phyloP scores from a whole-genome alignment of 2,797 vertebrate genomes.

The Platyrinchus mystaceus region DNA sequence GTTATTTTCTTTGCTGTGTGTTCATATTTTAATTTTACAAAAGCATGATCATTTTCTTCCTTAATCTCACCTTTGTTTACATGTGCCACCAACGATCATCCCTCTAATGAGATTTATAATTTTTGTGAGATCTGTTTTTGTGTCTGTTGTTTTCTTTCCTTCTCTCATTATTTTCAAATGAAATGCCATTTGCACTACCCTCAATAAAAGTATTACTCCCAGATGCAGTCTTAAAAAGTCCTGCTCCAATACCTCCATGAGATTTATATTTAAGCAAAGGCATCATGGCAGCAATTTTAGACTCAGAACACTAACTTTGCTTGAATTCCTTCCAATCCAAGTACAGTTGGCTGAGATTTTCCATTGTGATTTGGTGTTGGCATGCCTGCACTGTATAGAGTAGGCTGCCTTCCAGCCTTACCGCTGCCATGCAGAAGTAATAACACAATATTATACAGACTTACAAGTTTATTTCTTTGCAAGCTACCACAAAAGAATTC shows the following conservation, averaged over 20 bases:
- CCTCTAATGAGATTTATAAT: not conserved
- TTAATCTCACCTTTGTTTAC: not conserved
- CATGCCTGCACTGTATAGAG: not conserved
- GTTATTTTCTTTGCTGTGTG: not conserved
- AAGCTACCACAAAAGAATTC: not conserved
- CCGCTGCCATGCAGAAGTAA: constrained; percentile 2
- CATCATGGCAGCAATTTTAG: not conserved
- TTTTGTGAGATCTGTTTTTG: not conserved
- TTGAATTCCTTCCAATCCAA: constrained; percentile 37
- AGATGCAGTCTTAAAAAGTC: not conserved
- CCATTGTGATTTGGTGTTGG: constrained; percentile 40
- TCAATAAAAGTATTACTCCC: not conserved
- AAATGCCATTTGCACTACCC: not conserved
- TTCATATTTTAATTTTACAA: not conserved
- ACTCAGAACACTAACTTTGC: not conserved
- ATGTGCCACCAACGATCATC: not conserved
- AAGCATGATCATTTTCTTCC: not conserved
- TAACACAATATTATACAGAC: not conserved
- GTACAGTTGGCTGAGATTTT: constrained; percentile 41
- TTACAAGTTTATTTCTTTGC: constrained; percentile 15
- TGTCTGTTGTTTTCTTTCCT: not conserved
- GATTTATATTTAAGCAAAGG: constrained; percentile 8
- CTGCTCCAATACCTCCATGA: not conserved
- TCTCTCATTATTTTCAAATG: not conserved
- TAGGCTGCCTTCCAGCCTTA: constrained; percentile 53